phyloP scores from a whole-genome alignment of 1,140 invertebrate species.

The Goniozus legneri region DNA sequence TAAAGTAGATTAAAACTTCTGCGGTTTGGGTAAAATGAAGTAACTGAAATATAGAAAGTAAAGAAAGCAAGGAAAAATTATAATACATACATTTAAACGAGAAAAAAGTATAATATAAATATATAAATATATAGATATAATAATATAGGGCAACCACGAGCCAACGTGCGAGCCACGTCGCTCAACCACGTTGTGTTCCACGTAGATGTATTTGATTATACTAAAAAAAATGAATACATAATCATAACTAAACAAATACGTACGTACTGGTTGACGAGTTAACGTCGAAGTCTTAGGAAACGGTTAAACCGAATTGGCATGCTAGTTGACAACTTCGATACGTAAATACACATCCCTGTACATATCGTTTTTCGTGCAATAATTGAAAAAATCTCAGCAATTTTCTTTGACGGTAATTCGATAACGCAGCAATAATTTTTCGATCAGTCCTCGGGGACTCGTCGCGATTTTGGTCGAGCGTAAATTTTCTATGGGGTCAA shows the following conservation, averaged over 20 bases:
- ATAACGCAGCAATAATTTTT: too few species aligned
- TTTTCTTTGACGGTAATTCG: too few species aligned
- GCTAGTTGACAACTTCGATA: conserved; percentile 13
- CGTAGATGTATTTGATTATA: conserved; percentile 42
- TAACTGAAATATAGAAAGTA: conserved; percentile 33
- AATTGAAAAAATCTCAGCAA: background rate
- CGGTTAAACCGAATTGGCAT: conserved; percentile 22
- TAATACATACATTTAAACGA: background rate
- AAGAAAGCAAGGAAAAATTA: conserved; percentile 11
- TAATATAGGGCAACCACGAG: conserved; percentile 25
- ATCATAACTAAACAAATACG: conserved; percentile 45
- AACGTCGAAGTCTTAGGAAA: conserved; percentile 15
- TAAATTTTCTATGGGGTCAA: too few species aligned
- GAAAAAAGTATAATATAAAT: conserved; percentile 25
- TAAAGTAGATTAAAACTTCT: conserved; percentile 18
- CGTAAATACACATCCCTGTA: conserved; percentile 19
- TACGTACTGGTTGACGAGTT: conserved; percentile 33
- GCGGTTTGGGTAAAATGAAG: conserved; percentile 20
- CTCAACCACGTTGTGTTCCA: conserved; percentile 49
- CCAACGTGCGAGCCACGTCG: conserved; percentile 47
- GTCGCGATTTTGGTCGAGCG: too few species aligned
- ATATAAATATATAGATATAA: conserved; percentile 22
- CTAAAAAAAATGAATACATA: conserved; percentile 41
- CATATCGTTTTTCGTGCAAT: conserved; percentile 21
- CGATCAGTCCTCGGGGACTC: too few species aligned